Evolutionary conservation across 1,140 invertebrate species (phyloP).

Genomic region (Hylyphantes graminicola): DNA sequence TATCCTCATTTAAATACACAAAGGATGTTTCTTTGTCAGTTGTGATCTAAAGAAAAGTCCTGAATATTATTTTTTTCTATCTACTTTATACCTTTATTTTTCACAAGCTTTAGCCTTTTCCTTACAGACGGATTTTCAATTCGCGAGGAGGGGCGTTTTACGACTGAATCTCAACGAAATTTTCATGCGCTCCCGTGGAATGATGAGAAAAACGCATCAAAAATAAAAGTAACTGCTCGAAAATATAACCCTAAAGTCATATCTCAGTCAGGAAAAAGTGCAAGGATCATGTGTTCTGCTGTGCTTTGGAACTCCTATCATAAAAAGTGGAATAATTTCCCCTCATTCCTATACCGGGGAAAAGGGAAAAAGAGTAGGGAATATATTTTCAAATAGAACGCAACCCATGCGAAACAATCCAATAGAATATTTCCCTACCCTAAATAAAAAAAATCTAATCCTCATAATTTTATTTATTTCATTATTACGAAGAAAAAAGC

Average conservation of each 20-base stretch:
- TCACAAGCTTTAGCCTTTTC: background rate
- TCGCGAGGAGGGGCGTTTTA: slow-evolving; percentile 31
- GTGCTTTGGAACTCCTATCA: slow-evolving; percentile 19
- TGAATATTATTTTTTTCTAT: background rate
- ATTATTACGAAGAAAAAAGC: background rate
- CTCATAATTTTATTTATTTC: background rate
- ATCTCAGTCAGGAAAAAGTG: slow-evolving; percentile 35
- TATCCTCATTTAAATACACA: slow-evolving; percentile 43
- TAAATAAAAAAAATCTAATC: no score
- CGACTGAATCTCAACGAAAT: slow-evolving; percentile 36
- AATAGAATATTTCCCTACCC: slow-evolving; percentile 36
- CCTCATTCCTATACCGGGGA: slow-evolving; percentile 5
- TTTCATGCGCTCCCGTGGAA: slow-evolving; percentile 21
- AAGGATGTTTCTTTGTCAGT: slow-evolving; percentile 44
- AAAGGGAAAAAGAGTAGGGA: background rate
- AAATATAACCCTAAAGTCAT: slow-evolving; percentile 43
- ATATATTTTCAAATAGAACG: slow-evolving; percentile 41
- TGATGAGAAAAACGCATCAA: background rate
- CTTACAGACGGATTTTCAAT: slow-evolving; percentile 24
- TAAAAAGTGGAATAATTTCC: slow-evolving; percentile 43
- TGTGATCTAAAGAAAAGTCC: slow-evolving; percentile 1
- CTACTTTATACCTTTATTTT: slow-evolving; percentile 16
- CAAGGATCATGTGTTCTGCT: slow-evolving; percentile 40
- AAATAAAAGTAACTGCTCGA: slow-evolving; percentile 30
- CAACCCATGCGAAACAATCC: slow-evolving; percentile 36